Percentiles rank a stretch among this genome's conserved stretches.
Conservation (phyloP, 1,140 invertebrate genomes). For the Trichoplusia ni region DNA sequence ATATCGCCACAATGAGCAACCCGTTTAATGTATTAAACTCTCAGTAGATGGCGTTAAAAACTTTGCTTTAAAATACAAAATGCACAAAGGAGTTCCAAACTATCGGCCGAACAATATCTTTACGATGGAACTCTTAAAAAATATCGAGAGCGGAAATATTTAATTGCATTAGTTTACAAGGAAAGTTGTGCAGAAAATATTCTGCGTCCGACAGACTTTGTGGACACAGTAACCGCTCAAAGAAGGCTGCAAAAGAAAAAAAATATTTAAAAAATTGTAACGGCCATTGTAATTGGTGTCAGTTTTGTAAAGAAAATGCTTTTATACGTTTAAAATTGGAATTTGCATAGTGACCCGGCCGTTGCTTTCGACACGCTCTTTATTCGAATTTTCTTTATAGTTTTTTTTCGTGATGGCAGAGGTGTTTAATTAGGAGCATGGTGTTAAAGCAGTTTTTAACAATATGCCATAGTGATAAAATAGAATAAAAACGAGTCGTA, state of each 20-base stretch:
- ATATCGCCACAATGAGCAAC: no score
- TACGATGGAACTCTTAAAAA: conserved; percentile 24
- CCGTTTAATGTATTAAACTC: conserved; percentile 1
- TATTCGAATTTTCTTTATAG: no score
- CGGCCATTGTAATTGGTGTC: not conserved
- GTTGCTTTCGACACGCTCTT: no score
- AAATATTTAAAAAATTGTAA: conserved; percentile 7
- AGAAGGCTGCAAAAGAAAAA: conserved; percentile 8
- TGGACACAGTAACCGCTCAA: conserved; percentile 13
- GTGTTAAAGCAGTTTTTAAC: no score
- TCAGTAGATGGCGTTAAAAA: conserved; percentile 1
- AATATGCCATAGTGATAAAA: no score
- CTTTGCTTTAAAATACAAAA: not conserved
- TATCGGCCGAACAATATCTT: conserved; percentile 24
- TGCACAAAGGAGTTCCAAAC: conserved; percentile 2
- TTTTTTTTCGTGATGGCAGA: no score
- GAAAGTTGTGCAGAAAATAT: conserved; percentile 10
- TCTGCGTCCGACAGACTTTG: conserved; percentile 13
- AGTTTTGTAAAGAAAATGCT: not conserved
- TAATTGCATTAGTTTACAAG: conserved; percentile 50
- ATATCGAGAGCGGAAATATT: conserved; percentile 48
- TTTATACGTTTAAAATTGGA: no score
- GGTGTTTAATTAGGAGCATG: no score
- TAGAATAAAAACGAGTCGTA: no score
- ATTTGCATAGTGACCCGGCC: no score